phyloP scores from a whole-genome alignment of 1,140 invertebrate species.

The Drosophila auraria region DNA sequence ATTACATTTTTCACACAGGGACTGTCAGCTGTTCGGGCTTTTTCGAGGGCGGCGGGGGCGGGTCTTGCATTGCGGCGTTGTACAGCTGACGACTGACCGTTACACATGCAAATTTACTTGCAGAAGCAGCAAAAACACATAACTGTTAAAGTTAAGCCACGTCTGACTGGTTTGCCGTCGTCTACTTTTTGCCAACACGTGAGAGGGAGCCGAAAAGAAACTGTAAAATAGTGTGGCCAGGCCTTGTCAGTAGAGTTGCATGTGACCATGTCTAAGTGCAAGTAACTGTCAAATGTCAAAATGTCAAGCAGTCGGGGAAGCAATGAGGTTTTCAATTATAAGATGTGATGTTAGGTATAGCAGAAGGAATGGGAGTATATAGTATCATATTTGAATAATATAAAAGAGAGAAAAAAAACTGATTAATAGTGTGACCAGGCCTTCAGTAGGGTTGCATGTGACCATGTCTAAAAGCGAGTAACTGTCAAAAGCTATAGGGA shows the following conservation, averaged over 20 bases:
- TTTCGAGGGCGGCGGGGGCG: conserved; percentile 7
- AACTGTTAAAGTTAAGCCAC: conserved; percentile 71
- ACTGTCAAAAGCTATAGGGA: not conserved
- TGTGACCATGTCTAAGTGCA: not conserved
- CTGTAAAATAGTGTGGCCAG: conserved; percentile 17
- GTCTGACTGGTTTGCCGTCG: conserved; percentile 23
- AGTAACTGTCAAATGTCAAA: not conserved
- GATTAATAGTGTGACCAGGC: conserved; percentile 14
- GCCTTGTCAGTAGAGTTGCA: not conserved
- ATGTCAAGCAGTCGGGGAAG: not conserved
- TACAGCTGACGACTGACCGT: conserved; percentile 65
- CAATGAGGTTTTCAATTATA: not conserved
- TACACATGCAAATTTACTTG: conserved; percentile 77
- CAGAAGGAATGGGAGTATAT: too few species aligned
- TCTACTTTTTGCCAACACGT: not conserved
- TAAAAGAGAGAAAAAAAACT: too few species aligned
- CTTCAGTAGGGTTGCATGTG: not conserved
- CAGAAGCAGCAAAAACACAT: conserved; percentile 63
- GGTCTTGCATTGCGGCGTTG: conserved; percentile 7
- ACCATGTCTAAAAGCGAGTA: not conserved
- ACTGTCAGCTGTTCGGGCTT: conserved; percentile 48
- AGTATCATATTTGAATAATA: too few species aligned
- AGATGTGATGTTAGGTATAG: too few species aligned
- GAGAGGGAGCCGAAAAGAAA: not conserved
- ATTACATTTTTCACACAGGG: conserved; percentile 80